Evolutionary conservation across 2,113 vertebrate species (phyloP).

Genomic region (Oceanodroma tethys): DNA sequence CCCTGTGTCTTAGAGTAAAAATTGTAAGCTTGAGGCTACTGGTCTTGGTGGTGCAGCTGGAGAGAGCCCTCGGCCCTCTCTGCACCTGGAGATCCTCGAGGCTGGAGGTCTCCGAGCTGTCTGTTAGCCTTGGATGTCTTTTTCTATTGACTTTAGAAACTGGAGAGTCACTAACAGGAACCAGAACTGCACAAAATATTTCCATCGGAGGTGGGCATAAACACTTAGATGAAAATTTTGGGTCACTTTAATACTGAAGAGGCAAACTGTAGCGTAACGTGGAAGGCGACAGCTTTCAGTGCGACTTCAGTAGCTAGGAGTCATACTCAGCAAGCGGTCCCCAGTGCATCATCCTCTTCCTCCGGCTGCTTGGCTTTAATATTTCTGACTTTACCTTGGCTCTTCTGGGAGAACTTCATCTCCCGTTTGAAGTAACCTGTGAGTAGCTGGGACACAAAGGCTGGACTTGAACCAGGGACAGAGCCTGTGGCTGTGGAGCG

Average conservation of each 20-base stretch:
- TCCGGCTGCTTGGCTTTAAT: neutral
- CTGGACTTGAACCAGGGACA: neutral
- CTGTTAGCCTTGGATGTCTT: neutral
- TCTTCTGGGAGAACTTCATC: neutral
- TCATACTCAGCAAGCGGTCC: rapidly evolving
- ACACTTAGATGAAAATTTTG: neutral
- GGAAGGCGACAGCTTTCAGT: neutral
- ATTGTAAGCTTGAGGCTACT: rapidly evolving
- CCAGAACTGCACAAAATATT: neutral
- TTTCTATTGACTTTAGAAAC: neutral
- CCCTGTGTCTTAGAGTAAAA: neutral
- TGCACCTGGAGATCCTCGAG: rapidly evolving
- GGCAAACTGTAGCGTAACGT: rapidly evolving
- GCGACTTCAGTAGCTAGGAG: neutral
- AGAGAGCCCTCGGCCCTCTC: neutral
- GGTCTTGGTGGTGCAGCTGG: neutral
- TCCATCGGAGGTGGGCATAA: neutral
- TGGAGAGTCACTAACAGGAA: neutral
- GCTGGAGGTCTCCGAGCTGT: neutral
- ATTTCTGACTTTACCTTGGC: neutral
- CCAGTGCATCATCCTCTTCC: neutral
- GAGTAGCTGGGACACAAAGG: neutral
- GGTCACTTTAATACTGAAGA: neutral
- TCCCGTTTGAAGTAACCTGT: neutral
- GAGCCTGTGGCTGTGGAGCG: rapidly evolving